Conservation (phyloP, 2,888 invertebrate genomes). For the Barypeithes pellucidus region DNA sequence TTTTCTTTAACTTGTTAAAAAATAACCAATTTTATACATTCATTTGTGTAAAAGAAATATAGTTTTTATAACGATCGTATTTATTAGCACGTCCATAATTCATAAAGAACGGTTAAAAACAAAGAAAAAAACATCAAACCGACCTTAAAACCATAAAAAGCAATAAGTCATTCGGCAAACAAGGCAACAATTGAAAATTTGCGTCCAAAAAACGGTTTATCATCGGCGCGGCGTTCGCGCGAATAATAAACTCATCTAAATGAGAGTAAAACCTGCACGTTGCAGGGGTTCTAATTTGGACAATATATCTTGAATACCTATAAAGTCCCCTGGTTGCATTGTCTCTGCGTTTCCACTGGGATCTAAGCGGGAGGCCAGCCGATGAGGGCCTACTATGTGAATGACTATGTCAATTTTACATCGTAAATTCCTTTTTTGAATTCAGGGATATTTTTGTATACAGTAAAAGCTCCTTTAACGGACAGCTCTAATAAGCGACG, state of each 20-base stretch:
- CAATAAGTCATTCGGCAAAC: constrained; percentile 44
- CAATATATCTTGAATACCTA: constrained; percentile 66
- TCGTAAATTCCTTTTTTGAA: too few species aligned
- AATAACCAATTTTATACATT: too few species aligned
- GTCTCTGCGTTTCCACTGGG: constrained; percentile 58
- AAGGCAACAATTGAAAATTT: constrained; percentile 53
- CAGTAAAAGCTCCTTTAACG: too few species aligned
- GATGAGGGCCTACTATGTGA: constrained; percentile 46
- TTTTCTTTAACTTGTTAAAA: too few species aligned
- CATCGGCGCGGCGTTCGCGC: constrained; percentile 50
- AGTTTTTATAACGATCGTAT: too few species aligned
- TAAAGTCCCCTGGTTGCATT: constrained; percentile 62
- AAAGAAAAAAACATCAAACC: constrained; percentile 16
- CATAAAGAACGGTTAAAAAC: constrained; percentile 14
- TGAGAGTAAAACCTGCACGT: constrained; percentile 61
- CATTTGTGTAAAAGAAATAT: too few species aligned
- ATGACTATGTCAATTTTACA: neutral
- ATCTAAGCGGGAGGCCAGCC: constrained; percentile 44
- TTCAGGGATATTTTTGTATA: too few species aligned
- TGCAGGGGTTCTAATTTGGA: constrained; percentile 61
- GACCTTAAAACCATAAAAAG: constrained; percentile 34
- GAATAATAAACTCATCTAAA: constrained; percentile 63
- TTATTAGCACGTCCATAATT: constrained; percentile 7
- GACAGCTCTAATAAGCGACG: too few species aligned
- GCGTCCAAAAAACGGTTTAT: constrained; percentile 51